Base-by-base conservation (phyloP, 2,113 vertebrate genomes). In the Phocoena phocoena region DNA sequence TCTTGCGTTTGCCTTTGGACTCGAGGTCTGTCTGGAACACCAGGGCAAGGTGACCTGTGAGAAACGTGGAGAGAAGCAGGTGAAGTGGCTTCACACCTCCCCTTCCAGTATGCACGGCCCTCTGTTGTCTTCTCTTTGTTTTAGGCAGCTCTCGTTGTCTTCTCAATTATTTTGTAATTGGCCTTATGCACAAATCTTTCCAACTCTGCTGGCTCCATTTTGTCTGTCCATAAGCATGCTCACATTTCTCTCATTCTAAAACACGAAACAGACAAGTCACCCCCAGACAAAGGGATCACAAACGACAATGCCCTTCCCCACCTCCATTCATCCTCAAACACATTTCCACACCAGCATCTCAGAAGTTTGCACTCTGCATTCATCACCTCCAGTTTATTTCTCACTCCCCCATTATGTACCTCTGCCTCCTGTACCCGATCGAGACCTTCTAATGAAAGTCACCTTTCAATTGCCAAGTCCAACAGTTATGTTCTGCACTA, bases 91-190 rank as follows among this genome's bases (percentile, higher is more conserved):
- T 87, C 15, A 38, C 2, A n/a, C 28, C 25, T 76, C 13, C 58
- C 9, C 9, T 26, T 28, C 38, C 17, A 74, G 53, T 8, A 58
- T 0, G 3, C 4, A 8, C 9, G 44, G 10, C 17, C 3, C 4
- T 60, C 31, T 87, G 21, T 44, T 38, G 10, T 12, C 41, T 73
- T 53, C 44, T 76, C 4, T 77, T 71, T 80, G 9, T 58, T 33
- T 81, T 53, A 82, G 58, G 76, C 14, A 67, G n/a, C 25, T 93
- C 21, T 86, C 6, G 5, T 62, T 5, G 8, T 70, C 84, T 84
- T 84, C 47, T 36, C n/a, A 62, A 11, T 47, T 63, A 65, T 68
- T 94, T 93, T 77, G 62, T 83, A 85, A 93, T 44, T n/a, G 68
- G 18, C 41, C 20, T n/a, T 47, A 44, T 15, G 6, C 31, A 44